These are phyloP conservation scores for Chlorospingus semifuscus DNA, from an alignment of 2,797 vertebrate species.

Conservation along the genomic window DNA sequence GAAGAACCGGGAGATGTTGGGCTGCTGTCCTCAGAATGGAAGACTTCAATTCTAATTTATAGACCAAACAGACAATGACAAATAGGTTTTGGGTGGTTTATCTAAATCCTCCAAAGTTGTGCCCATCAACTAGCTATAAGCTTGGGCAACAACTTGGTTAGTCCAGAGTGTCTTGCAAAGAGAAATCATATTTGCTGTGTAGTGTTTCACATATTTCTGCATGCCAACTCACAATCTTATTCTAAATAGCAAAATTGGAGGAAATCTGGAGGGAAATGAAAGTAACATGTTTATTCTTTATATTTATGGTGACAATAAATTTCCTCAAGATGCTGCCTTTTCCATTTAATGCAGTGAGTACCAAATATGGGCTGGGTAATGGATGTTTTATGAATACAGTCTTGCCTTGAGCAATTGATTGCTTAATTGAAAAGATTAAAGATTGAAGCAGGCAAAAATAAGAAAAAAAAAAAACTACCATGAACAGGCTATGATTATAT, in stretches of 20 bases:
- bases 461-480: not conserved
- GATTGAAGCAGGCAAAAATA: not conserved
- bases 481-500: not conserved
- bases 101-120: conserved; percentile 12
- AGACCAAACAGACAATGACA: not conserved
- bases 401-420: not conserved
- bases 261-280: conserved; percentile 12
- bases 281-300: not conserved
- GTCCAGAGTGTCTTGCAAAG: not conserved
- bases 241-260: not conserved
- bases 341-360: not conserved
- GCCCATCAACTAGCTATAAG: not conserved
- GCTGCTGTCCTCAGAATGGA: not conserved
- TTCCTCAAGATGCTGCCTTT: not conserved
- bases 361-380: not conserved
- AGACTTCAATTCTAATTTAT: not conserved
- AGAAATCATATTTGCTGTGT: not conserved
- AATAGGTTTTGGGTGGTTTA: conserved; percentile 11
- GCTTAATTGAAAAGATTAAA: conserved; percentile 10
- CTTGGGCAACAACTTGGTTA: not conserved
- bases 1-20: fast-evolving
- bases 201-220: not conserved
- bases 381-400: conserved; percentile 12
- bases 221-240: not conserved
- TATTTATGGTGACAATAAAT: conserved; percentile 18